phyloP scores from a whole-genome alignment of 2,888 invertebrate genomes.

The Phasia obesa region DNA sequence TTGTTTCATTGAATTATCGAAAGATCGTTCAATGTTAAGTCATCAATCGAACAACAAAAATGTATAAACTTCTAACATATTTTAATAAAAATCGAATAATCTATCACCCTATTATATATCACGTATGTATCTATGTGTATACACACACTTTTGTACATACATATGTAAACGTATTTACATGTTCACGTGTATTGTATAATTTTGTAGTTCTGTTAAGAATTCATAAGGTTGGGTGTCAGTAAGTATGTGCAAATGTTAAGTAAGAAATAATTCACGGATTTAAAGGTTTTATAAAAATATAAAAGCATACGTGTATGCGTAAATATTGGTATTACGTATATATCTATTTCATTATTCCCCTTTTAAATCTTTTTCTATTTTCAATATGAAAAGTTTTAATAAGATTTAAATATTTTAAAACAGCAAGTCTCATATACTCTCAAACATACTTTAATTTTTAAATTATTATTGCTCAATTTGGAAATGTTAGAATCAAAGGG shows the following conservation, averaged over 20 bases:
- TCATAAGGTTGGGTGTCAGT: constrained; percentile 7
- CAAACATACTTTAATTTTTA: too few relatives aligned
- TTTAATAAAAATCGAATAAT: too few relatives aligned
- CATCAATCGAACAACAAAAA: too few relatives aligned
- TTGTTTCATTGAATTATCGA: too few relatives aligned
- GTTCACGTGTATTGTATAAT: constrained; percentile 24
- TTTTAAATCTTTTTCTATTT: constrained; percentile 11
- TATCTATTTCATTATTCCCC: constrained; percentile 49
- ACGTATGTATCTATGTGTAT: too few relatives aligned
- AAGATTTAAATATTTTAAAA: constrained; percentile 46
- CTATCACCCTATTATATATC: too few relatives aligned
- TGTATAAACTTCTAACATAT: too few relatives aligned
- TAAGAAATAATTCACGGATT: constrained; percentile 44
- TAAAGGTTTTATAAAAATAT: constrained; percentile 7
- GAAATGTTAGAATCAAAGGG: too few relatives aligned
- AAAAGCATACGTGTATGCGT: neutral
- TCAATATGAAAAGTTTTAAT: constrained; percentile 28
- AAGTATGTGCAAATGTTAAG: constrained; percentile 16
- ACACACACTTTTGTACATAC: too few relatives aligned
- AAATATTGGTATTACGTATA: constrained; percentile 18
- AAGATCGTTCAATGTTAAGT: too few relatives aligned
- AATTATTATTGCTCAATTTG: too few relatives aligned
- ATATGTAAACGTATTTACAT: neutral
- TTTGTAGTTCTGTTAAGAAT: constrained; percentile 8
- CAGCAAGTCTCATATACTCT: neutral